Evolutionary conservation across 2,113 vertebrate species (phyloP).

Genomic region (Paramisgurnus dabryanus): DNA sequence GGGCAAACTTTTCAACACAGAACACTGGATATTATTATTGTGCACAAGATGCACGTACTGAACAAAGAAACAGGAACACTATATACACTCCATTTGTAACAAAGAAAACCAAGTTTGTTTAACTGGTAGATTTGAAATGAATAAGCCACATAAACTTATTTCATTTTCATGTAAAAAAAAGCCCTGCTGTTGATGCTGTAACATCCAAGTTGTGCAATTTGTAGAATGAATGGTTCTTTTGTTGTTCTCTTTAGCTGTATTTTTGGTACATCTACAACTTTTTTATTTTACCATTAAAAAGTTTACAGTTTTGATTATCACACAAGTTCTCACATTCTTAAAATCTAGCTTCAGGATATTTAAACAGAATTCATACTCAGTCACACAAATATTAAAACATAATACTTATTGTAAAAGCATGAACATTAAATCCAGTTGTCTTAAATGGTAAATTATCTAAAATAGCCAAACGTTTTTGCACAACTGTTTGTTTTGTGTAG

Average conservation of each 20-base stretch:
- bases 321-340: background rate
- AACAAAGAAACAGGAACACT: background rate
- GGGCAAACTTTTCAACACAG: too few species aligned
- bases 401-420: background rate
- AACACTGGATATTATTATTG: too few species aligned
- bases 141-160: background rate
- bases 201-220: too few species aligned
- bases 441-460: background rate
- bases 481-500: background rate
- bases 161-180: background rate
- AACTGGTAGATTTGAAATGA: background rate
- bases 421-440: background rate
- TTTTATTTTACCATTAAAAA: conserved; percentile 30
- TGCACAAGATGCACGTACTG: too few species aligned
- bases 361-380: background rate
- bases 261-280: background rate
- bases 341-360: background rate
- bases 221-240: background rate
- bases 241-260: background rate
- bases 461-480: background rate
- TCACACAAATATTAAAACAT: background rate
- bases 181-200: too few species aligned
- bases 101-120: background rate
- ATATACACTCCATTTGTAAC: conserved; percentile 21
- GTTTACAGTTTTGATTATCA: background rate